Evolutionary conservation across 2,888 invertebrate species (phyloP).

Genomic region (Criorhina ranunculi): DNA sequence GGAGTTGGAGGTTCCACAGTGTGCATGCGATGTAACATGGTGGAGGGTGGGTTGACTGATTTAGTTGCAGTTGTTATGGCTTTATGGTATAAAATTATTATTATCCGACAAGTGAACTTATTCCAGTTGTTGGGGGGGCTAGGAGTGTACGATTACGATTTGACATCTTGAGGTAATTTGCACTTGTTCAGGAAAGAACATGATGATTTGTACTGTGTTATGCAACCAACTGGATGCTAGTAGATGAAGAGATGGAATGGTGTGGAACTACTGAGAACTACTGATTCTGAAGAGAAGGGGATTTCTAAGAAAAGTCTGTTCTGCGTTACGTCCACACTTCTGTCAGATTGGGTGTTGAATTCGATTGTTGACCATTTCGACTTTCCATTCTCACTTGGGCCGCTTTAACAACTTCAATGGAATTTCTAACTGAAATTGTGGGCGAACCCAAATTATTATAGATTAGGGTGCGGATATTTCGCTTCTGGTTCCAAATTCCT

Average conservation of each 20-base stretch:
- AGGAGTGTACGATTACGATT: conserved; percentile 40
- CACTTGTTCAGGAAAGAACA: conserved; percentile 67
- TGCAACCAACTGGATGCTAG: conserved; percentile 25
- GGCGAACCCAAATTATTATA: too few species aligned
- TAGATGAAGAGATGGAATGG: conserved; percentile 1
- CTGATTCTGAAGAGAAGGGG: not conserved
- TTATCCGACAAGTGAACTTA: conserved; percentile 22
- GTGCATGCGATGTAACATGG: conserved; percentile 45
- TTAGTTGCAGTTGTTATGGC: conserved; percentile 56
- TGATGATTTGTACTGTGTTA: conserved; percentile 47
- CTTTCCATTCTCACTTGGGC: too few species aligned
- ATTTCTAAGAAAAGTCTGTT: too few species aligned
- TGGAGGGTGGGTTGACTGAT: conserved; percentile 40
- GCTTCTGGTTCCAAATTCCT: too few species aligned
- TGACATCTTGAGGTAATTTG: conserved; percentile 59
- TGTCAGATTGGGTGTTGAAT: too few species aligned
- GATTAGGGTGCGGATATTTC: too few species aligned
- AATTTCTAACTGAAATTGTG: too few species aligned
- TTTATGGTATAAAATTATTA: conserved; percentile 50
- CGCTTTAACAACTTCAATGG: too few species aligned
- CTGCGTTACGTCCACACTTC: too few species aligned
- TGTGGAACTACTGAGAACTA: not conserved
- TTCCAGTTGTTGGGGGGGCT: conserved; percentile 10
- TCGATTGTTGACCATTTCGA: too few species aligned
- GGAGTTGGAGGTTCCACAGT: conserved; percentile 38